Conservation (phyloP, 2,797 vertebrate genomes). For the Synanceia verrucosa region DNA sequence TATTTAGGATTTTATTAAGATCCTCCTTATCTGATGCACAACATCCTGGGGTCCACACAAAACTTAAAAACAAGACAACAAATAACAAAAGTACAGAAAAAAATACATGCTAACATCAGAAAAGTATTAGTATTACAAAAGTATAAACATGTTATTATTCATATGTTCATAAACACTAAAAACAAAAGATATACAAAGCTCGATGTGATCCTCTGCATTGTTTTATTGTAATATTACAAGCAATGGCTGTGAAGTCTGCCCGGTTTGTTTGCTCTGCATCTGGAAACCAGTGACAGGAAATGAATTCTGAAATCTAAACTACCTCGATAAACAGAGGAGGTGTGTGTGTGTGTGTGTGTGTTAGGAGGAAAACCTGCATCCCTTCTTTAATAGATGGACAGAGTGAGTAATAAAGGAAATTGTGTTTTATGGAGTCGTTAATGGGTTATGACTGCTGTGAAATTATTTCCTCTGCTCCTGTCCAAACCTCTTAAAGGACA, state of each 20-base stretch:
- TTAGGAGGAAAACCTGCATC: not conserved
- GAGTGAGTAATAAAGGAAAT: constrained; percentile 17
- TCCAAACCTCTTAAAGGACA: not conserved
- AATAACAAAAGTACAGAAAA: not conserved
- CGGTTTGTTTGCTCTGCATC: constrained; percentile 23
- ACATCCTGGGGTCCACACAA: not conserved
- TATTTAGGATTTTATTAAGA: not conserved
- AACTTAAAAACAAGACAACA: not conserved
- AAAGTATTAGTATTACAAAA: not conserved
- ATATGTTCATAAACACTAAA: not conserved
- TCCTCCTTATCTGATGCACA: not conserved
- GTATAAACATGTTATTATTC: not conserved
- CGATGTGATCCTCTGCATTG: not conserved
- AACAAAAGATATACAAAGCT: not conserved
- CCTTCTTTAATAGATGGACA: not conserved
- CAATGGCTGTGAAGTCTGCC: not conserved
- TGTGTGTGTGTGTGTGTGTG: too few species aligned
- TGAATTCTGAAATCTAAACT: constrained; percentile 47
- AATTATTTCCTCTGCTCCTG: constrained; percentile 9
- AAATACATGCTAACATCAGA: too few species aligned
- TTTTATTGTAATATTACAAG: not conserved
- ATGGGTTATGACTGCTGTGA: constrained; percentile 3
- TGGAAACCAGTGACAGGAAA: constrained; percentile 51
- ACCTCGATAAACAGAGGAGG: constrained; percentile 39
- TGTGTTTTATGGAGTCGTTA: constrained; percentile 41